Base-by-base conservation (phyloP, 2,113 vertebrate species). In the Stictonetta naevosa region DNA sequence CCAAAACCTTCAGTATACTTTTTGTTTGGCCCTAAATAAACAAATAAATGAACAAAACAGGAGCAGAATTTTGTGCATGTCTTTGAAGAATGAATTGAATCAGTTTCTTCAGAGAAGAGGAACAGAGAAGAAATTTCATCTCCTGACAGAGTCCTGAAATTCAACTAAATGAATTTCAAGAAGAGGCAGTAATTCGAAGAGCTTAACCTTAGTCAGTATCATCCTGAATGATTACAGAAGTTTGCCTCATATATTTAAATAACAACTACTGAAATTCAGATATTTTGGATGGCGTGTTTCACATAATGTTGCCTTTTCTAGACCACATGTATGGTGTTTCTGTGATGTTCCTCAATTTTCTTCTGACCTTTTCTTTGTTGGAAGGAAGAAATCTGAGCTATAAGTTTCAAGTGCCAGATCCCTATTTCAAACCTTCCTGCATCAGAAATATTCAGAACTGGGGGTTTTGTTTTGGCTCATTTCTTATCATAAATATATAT, bases 401-500 rank as follows among this genome's bases (percentile, higher is more conserved):
- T 17, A 55, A 26, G 6, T 71, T 33, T 55, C 44, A 31, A 77
- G 20, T 44, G 34, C 12, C 53, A 53, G 60, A 60, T 73, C 10
- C 31, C 53, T 66, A 69, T 75, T 87, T 86, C 50, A 93, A 79
- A 84, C 33, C 31, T 73, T 36, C 23, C 7, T 50, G 10, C 3
- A 1, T 78, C 34, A 75, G 60, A 86, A 90, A 62, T 46, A 60
- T 77, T 83, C 38, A 73, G 58, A 69, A 31, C 28, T 84, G 25
- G 6, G 52, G 20, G 33, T 11, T 50, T 79, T 75, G 8, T n/a
- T 86, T 89, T 86, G 80, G 69, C 44, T 55, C 31, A 38, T 91
- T 93, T 96, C 71, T 89, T 26, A 28, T 58, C 2, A 0, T 82
- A 87, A 94, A 88, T 92, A 86, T 85, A 80, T 95, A 77, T 88